phyloP scores from a whole-genome alignment of 2,888 invertebrate genomes.

The Gerris lacustris region DNA sequence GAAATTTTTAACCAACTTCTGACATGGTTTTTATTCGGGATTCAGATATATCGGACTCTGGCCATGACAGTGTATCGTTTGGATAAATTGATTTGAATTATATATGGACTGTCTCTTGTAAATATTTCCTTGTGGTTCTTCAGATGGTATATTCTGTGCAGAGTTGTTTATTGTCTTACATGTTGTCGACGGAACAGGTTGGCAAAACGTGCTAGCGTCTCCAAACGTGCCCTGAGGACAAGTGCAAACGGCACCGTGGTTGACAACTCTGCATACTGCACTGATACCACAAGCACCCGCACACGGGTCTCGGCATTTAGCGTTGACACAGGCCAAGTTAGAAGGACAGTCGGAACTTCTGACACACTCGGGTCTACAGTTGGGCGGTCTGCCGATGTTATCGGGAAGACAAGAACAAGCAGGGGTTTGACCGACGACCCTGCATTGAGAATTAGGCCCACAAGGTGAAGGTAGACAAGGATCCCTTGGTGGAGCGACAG shows the following conservation, averaged over 20 bases:
- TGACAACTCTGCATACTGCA: conserved; percentile 70
- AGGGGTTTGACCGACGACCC: conserved; percentile 66
- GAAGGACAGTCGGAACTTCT: conserved; percentile 69
- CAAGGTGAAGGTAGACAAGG: conserved; percentile 73
- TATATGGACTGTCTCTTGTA: no score
- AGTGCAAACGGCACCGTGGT: conserved; percentile 67
- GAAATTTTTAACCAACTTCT: no score
- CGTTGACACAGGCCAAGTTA: conserved; percentile 66
- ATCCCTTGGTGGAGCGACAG: conserved; percentile 42
- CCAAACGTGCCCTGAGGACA: conserved; percentile 74
- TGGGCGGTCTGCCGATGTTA: conserved; percentile 72
- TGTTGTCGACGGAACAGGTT: conserved; percentile 35
- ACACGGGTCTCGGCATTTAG: conserved; percentile 73
- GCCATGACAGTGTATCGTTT: no score
- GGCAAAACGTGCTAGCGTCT: conserved; percentile 53
- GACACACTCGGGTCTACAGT: conserved; percentile 72
- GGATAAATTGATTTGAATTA: no score
- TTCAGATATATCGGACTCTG: no score
- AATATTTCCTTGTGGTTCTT: no score
- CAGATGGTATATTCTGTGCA: no score
- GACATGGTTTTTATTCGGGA: no score
- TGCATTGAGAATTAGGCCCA: conserved; percentile 70
- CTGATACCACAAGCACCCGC: conserved; percentile 64
- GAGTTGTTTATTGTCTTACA: conserved; percentile 31
- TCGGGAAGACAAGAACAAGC: conserved; percentile 71